phyloP scores from a whole-genome alignment of 2,113 vertebrate species.

The Silurus glanis region DNA sequence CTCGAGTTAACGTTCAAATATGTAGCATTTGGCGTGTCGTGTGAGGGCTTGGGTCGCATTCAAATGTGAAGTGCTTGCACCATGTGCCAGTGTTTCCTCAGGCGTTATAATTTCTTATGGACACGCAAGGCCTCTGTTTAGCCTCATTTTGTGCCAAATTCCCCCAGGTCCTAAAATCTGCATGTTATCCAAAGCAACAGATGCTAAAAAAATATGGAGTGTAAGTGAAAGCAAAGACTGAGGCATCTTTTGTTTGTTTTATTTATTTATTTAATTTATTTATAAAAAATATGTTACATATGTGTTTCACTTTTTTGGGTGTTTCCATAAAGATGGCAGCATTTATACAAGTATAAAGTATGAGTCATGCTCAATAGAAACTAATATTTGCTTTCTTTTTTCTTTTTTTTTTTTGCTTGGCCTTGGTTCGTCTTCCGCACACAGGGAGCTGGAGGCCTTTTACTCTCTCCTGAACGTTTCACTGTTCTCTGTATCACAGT shows the following conservation, averaged over 20 bases:
- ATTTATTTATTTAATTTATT: neutral
- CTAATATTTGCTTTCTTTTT: neutral
- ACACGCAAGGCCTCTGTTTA: slow-evolving; percentile 19
- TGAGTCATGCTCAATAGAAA: neutral
- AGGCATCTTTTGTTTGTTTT: neutral
- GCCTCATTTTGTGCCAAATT: slow-evolving; percentile 7
- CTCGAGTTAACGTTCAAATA: neutral
- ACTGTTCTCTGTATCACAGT: neutral
- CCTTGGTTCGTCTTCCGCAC: neutral
- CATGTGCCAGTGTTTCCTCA: slow-evolving; percentile 27
- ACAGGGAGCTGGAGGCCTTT: neutral
- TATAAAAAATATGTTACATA: neutral
- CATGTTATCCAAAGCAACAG: slow-evolving; percentile 12
- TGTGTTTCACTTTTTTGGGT: no score
- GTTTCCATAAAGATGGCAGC: neutral
- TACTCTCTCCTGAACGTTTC: neutral
- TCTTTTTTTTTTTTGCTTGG: neutral
- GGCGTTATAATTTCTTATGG: slow-evolving; percentile 13
- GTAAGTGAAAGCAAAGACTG: neutral
- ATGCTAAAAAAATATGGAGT: slow-evolving; percentile 29
- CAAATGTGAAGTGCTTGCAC: slow-evolving; percentile 12
- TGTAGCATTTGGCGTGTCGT: slow-evolving; percentile 3
- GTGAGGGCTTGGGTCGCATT: neutral
- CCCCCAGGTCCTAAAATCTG: neutral
- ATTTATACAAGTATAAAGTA: neutral